Conservation (phyloP, 1,140 invertebrate species). For the Coenobita brevimanus region DNA sequence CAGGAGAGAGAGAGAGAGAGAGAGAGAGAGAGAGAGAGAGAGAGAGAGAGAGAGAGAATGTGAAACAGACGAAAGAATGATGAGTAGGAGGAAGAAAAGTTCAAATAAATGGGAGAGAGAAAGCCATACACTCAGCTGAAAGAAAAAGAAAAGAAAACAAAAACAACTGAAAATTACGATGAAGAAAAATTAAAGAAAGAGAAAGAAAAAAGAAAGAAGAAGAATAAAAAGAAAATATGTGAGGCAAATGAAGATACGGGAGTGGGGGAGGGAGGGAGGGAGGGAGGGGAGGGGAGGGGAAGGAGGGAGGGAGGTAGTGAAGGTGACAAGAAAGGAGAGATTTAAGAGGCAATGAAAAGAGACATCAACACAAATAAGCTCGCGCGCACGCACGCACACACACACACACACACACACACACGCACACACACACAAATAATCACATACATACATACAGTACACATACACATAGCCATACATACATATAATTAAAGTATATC, state of each 20-base stretch:
- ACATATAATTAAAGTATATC: too few species aligned
- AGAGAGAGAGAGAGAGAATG: conserved; percentile 8
- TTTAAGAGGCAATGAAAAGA: not conserved
- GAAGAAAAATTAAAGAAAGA: too few species aligned
- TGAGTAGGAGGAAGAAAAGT: conserved; percentile 10
- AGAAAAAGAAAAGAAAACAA: not conserved
- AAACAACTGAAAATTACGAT: not conserved
- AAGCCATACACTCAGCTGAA: not conserved
- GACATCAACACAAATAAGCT: not conserved
- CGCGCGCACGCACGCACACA: too few species aligned
- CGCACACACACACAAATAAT: too few species aligned
- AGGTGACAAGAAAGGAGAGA: not conserved
- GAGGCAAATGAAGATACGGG: not conserved
- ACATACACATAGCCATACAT: too few species aligned
- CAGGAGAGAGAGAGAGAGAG: not conserved
- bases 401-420: too few species aligned
- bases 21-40: conserved; percentile 20
- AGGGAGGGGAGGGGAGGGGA: not conserved
- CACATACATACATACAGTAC: too few species aligned
- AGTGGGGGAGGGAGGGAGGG: not conserved
- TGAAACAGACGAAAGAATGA: not conserved
- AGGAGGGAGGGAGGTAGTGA: too few species aligned
- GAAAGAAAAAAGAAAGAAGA: too few species aligned
- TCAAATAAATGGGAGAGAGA: conserved; percentile 8
- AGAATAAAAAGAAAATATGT: not conserved